These are phyloP conservation scores for Argyresthia goedartella DNA, from an alignment of 2,888 invertebrate genomes.

Conservation along the genomic window DNA sequence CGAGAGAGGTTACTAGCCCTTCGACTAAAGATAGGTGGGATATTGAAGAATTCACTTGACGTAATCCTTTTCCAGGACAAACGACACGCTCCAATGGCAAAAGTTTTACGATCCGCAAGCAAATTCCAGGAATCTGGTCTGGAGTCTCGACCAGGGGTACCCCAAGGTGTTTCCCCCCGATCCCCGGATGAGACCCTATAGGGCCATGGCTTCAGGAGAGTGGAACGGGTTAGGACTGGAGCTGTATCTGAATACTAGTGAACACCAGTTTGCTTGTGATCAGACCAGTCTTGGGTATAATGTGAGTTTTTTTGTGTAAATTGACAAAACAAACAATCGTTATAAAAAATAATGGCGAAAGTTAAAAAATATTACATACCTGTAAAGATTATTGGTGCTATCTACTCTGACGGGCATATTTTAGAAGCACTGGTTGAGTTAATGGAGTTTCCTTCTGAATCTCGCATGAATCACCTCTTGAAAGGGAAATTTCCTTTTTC, in stretches of 20 bases:
- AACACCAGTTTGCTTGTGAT: slow-evolving; percentile 53
- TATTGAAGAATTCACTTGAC: no score
- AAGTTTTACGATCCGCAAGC: slow-evolving; percentile 29
- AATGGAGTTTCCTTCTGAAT: no score
- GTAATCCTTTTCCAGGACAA: slow-evolving; percentile 43
- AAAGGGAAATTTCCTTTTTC: no score
- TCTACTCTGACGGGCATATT: no score
- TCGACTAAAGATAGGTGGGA: no score
- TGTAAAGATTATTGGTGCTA: no score
- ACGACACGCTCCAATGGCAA: slow-evolving; percentile 45
- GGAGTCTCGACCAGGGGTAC: slow-evolving; percentile 51
- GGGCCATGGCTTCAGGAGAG: slow-evolving; percentile 55
- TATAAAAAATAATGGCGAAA: no score
- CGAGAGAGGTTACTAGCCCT: no score
- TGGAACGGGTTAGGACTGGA: slow-evolving; percentile 51
- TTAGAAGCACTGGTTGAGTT: no score
- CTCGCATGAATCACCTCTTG: no score
- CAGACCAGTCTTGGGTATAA: slow-evolving; percentile 57
- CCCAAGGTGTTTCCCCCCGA: slow-evolving; percentile 46
- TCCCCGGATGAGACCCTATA: slow-evolving; percentile 32
- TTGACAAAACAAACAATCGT: no score
- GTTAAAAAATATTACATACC: no score
- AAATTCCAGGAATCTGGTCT: slow-evolving; percentile 24
- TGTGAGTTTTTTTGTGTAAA: slow-evolving; percentile 24
- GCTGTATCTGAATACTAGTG: slow-evolving; percentile 48